Evolutionary conservation across 1,140 invertebrate genomes (phyloP).

Genomic region (Magallana gigas): DNA sequence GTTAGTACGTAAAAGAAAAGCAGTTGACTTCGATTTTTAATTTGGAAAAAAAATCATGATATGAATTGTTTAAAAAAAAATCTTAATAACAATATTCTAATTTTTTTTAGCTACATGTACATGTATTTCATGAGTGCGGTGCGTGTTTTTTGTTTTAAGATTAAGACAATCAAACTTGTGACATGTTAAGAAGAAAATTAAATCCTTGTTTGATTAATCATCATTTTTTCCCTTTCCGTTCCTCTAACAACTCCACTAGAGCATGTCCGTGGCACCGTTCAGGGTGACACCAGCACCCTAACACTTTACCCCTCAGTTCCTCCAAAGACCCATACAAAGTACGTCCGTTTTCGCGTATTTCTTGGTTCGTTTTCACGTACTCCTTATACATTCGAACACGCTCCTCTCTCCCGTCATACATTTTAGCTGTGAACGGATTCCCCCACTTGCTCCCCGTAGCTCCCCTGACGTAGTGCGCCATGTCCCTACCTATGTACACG

Average conservation of each 20-base stretch:
- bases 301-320: constrained; percentile 55
- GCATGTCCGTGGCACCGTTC: constrained; percentile 60
- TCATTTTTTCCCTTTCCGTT: background rate
- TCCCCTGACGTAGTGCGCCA: constrained; percentile 58
- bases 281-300: constrained; percentile 66
- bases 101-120: no score
- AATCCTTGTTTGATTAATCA: no score
- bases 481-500: constrained; percentile 62
- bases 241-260: constrained; percentile 39
- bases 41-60: no score
- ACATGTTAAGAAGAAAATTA: no score
- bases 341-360: constrained; percentile 44
- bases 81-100: no score
- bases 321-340: constrained; percentile 54
- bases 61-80: no score
- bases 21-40: no score
- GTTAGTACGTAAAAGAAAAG: no score
- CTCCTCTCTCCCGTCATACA: constrained; percentile 44
- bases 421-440: constrained; percentile 57
- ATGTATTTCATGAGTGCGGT: no score
- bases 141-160: no score
- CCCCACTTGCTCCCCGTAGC: constrained; percentile 62
- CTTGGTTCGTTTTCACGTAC: constrained; percentile 44
- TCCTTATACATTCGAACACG: constrained; percentile 50
- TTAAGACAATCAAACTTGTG: no score